Evolutionary conservation across 2,113 vertebrate genomes (phyloP), one percentile per base, ranked within the genome.

Genomic region (Psittacara wagleri): DNA sequence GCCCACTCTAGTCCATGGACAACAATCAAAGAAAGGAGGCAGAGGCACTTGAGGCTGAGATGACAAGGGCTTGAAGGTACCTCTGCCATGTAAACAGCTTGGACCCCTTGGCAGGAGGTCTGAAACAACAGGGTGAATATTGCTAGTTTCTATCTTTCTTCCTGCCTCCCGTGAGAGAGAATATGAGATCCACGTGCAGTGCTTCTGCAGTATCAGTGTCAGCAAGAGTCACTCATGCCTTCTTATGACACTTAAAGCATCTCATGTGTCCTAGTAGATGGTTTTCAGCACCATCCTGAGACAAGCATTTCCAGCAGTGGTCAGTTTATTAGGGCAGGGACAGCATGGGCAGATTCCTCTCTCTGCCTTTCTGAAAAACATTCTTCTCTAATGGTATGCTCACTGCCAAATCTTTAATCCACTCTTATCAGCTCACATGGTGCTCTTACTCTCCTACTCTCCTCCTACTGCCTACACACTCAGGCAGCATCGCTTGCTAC

Each of bases 271-370:
- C 83, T 39, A 66, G 78, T 9, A 46, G 49, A 69, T 76, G 51
- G 70, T 85, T 96, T 91, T 96, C 92, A 91, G 80, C 78, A 77
- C 86, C 3, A 5, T 61, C 52, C 72, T 46, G 62, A 87, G 44
- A 84, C 66, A 89, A 92, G 57, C 28, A 6, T 87, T 95, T 89
- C 90, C 92, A 96, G 86, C 67, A 81, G 33, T 31, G 83, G 83
- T 68, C 81, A 82, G 83, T 83, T 95, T 54, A 51, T 66, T 79
- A 79, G 81, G 72, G 77, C 8, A 10, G 80, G 84, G 93, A 63
- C 41, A 41, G 49, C 52, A 46, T 1, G 62, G 75, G 77, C 74
- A 19, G 5, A 77, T 57, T 73, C 73, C 69, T 88, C 39, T 14
- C 63, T 75, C 83, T 84, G 73, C 70, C 70, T 86, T 89, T 94